Evolutionary conservation across 2,797 vertebrate genomes (phyloP).

Genomic region (Hemibagrus guttatus): DNA sequence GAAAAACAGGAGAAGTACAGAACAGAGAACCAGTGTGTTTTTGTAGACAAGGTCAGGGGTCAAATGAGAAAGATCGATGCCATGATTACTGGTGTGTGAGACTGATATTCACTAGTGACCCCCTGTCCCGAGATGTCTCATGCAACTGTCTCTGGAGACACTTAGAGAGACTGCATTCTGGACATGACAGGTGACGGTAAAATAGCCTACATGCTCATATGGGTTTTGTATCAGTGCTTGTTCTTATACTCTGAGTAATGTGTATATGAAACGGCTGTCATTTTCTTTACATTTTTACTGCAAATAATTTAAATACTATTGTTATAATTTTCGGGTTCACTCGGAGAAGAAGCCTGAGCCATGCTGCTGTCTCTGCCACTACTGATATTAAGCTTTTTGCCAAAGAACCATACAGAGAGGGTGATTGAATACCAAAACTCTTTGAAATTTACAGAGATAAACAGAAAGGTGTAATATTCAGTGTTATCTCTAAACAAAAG

Average conservation of each 20-base stretch:
- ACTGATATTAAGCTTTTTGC: too few relatives aligned
- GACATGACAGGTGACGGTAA: conserved; percentile 33
- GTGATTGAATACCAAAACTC: too few relatives aligned
- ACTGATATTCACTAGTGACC: conserved; percentile 55
- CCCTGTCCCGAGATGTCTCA: conserved; percentile 45
- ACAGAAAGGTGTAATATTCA: too few relatives aligned
- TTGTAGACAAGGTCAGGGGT: conserved; percentile 43
- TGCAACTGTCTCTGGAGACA: conserved; percentile 36
- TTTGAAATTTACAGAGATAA: too few relatives aligned
- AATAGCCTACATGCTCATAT: neutral
- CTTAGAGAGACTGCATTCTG: conserved; percentile 22
- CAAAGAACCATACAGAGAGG: too few relatives aligned
- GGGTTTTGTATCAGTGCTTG: conserved; percentile 1
- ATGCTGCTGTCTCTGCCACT: too few relatives aligned
- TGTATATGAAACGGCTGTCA: neutral
- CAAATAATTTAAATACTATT: neutral
- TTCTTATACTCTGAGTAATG: neutral
- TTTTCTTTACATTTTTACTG: neutral
- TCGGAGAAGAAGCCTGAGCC: too few relatives aligned
- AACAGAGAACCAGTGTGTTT: conserved; percentile 49
- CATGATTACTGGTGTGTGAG: conserved; percentile 57
- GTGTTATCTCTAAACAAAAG: too few relatives aligned
- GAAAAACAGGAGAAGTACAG: conserved; percentile 36
- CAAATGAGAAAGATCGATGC: conserved; percentile 50
- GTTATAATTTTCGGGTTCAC: too few relatives aligned